phyloP scores from a whole-genome alignment of 2,797 vertebrate genomes.

The Gymnothorax javanicus region DNA sequence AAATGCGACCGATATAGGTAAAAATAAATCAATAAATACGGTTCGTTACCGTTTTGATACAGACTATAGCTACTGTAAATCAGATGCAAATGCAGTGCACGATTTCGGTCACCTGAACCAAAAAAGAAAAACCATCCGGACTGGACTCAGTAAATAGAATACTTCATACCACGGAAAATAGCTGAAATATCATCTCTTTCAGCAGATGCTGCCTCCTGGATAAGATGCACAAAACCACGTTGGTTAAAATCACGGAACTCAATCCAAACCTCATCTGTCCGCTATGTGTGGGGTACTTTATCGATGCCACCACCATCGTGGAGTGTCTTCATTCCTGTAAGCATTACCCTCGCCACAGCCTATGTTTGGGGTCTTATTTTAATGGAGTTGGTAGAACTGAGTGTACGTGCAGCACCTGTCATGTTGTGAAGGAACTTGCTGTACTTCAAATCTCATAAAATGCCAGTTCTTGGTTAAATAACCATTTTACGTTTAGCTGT shows the following conservation, averaged over 20 bases:
- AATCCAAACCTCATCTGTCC: slow-evolving; percentile 92
- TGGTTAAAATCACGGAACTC: slow-evolving; percentile 91
- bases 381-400: background rate
- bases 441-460: background rate
- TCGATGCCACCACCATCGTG: slow-evolving; percentile 91
- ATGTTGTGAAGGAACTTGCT: no score
- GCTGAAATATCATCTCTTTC: background rate
- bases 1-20: background rate
- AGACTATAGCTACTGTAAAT: background rate
- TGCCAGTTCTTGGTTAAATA: background rate
- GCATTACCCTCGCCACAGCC: slow-evolving; percentile 51
- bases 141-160: no score
- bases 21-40: background rate
- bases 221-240: slow-evolving; percentile 89
- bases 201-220: slow-evolving; percentile 68
- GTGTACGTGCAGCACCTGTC: background rate
- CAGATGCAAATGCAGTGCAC: background rate
- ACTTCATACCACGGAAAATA: no score
- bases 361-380: background rate
- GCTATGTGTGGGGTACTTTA: slow-evolving; percentile 90
- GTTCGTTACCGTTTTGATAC: background rate
- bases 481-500: background rate
- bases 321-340: slow-evolving; percentile 96
- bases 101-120: background rate
- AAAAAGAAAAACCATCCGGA: background rate